A percentile compares a stretch with the other conserved stretches of the same genome.
phyloP scores from a whole-genome alignment of 2,113 vertebrate genomes.

The Copsychus sechellarum region DNA sequence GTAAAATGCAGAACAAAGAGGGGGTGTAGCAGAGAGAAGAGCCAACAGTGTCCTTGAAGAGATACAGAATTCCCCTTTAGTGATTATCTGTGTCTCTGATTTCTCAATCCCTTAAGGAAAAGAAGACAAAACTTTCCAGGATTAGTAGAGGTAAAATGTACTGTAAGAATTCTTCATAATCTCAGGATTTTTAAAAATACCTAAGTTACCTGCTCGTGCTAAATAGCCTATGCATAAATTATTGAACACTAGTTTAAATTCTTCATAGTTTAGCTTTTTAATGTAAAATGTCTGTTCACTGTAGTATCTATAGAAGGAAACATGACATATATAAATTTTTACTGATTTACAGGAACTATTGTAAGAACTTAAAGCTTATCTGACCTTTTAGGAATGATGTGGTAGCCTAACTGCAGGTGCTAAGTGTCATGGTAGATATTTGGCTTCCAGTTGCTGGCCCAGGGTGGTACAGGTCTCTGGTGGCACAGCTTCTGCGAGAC shows the following conservation, averaged over 20 bases:
- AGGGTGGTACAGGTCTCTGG: background rate
- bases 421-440: background rate
- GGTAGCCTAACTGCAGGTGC: background rate
- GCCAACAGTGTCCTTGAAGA: background rate
- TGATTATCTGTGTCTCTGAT: background rate
- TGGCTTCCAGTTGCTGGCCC: background rate
- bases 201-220: background rate
- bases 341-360: background rate
- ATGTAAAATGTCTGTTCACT: background rate
- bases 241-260: background rate
- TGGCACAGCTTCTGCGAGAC: background rate
- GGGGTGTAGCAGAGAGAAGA: background rate
- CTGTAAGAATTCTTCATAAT: background rate
- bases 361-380: background rate
- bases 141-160: background rate
- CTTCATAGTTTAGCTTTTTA: background rate
- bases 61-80: background rate
- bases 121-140: background rate
- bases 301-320: background rate
- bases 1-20: background rate
- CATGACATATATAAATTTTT: fast-evolving
- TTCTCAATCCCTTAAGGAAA: background rate
- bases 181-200: background rate
- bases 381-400: background rate
- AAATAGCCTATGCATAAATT: background rate